Evolutionary conservation across 2,797 vertebrate species (phyloP).

Genomic region (Eulemur rubriventer): DNA sequence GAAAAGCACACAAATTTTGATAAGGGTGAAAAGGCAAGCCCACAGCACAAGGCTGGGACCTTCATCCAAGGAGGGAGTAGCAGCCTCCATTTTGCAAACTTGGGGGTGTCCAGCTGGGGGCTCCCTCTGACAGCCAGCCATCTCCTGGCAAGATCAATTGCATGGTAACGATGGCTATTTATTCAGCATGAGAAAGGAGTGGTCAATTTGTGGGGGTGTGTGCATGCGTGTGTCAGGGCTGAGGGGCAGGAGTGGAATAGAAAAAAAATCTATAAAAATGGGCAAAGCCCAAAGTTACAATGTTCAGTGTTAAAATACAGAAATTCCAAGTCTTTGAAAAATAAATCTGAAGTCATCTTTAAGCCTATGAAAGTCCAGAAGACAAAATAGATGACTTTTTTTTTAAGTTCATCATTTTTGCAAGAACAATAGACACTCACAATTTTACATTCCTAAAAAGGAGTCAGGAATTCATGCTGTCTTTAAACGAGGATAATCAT

Average conservation of each 20-base stretch:
- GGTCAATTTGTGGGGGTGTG: accelerated
- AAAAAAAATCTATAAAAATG: neutral
- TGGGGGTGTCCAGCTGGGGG: neutral
- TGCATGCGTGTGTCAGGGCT: neutral
- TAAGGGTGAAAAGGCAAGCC: neutral
- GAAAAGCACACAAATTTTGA: neutral
- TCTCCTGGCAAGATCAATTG: neutral
- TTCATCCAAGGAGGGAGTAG: neutral
- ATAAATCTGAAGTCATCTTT: slow-evolving; percentile 23
- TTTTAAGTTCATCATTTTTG: slow-evolving; percentile 39
- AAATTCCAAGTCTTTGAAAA: slow-evolving; percentile 18
- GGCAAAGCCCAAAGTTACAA: neutral
- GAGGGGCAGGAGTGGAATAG: neutral
- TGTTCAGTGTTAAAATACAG: neutral
- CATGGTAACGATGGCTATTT: neutral
- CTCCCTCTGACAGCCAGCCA: neutral
- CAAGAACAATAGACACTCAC: slow-evolving; percentile 47
- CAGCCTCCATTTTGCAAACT: neutral
- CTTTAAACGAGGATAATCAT: slow-evolving; percentile 61
- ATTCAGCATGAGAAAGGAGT: neutral
- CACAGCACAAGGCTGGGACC: neutral
- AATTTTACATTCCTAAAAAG: slow-evolving; percentile 27
- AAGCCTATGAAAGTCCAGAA: slow-evolving; percentile 25
- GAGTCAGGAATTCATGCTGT: slow-evolving; percentile 10
- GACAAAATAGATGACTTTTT: slow-evolving; percentile 41